Evolutionary conservation across 2,888 invertebrate species (phyloP), one percentile per base, ranked within the genome.

Genomic region (Eledone cirrhosa): DNA sequence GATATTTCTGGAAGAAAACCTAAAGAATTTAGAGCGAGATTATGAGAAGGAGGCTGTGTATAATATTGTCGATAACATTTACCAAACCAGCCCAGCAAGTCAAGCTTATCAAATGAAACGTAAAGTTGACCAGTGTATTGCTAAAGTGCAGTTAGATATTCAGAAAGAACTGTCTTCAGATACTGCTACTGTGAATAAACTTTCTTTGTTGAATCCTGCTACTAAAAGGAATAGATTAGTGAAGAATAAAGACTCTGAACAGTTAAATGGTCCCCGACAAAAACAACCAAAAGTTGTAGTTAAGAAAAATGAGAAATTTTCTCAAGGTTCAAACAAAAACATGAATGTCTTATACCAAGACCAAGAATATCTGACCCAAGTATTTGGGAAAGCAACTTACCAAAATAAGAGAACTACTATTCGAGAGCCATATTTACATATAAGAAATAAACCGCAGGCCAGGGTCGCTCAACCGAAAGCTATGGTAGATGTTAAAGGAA

Each of bases 361-460:
- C 79, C 88, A 88, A 77, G 84, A 83, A 7, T 84, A 83, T 53
- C 84, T 88, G 84, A 85, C 86, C 0, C 81, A 84, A 78, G 85
- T 88, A 11, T 89, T 88, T 80, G 89, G 89, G 41, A 89, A 88
- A 78, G 86, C 87, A 19, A 81, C 84, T 13, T 88, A 88, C 82
- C 88, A 88, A 82, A 85, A 85, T 69, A 84, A 86, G n/a, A 82
- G 89, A 29, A 87, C 86, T 11, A 87, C 87, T 5, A 84, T 86
- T 14, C 85, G 86, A 77, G 87, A 87, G 48, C 88, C 88, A 2
- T 88, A 88, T 78, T 82, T 87, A 1, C 87, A 87, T 78, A 86
- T 83, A 80, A 84, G 85, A 80, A 87, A 87, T 79, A 80, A 82
- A 22, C 80, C 85, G 14, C 85, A 84, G 80, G 83, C 83, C 16